Evolutionary conservation across 2,888 invertebrate genomes (phyloP), one percentile per base, ranked within the genome.

Genomic region (Phasia obesa): DNA sequence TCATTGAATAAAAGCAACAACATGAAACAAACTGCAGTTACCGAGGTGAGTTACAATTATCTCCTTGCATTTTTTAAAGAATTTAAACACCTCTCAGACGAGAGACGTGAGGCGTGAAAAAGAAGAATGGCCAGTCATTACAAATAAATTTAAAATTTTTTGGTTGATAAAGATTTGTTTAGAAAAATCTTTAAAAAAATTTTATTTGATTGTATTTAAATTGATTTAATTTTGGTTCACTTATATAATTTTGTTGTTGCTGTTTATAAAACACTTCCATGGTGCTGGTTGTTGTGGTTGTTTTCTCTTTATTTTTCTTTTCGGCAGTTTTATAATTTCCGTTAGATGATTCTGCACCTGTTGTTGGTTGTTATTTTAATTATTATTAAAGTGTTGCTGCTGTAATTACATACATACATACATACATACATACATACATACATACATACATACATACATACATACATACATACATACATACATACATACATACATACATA

Each of bases 1-100:
- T 23, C 42, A 64, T 23, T 27, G 53, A 27, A 78, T 38, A 60
- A 76, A 60, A 73, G 67, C 64, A 73, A 74, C 51, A 55, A 42
- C 55, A 84, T 81, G 77, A 78, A 76, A 80, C 73, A 79, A 82
- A 75, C 81, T 84, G 67, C 73, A 65, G 77, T 64, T 38, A 77
- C 67, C 35, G 85, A 85, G 85, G 85, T 85, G 70, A 84, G 83
- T 69, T 75, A 47, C 64, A 76, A 44, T 38, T 65, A 60, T 42
- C 9, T 60, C 53, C 17, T 44, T 53, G 31, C 69, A 27, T 55
- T 74, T 73, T 7, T 38, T 11, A n/a, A n/a, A n/a, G n/a, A n/a
- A 11, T 35, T 11, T 35, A 35, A 35, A 35, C 5, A 6, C n/a
- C n/a, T n/a, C n/a, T n/a, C 35, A 35, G 11, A 11, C 35, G 5